These are phyloP conservation scores for Parotocinclus haroldoi DNA, from an alignment of 2,797 vertebrate genomes.

Conservation along the genomic window DNA sequence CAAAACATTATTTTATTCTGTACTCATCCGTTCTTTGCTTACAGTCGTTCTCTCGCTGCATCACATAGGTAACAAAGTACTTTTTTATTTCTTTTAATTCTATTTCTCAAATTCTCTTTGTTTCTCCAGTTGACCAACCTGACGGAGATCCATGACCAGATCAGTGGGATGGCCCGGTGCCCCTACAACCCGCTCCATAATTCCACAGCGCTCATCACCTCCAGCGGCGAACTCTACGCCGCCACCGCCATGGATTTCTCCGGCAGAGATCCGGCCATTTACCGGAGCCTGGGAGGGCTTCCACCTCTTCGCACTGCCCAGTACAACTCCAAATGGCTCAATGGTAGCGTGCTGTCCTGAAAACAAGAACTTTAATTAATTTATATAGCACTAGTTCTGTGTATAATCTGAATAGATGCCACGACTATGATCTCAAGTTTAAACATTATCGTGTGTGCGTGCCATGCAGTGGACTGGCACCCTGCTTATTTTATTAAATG, in stretches of 20 bases:
- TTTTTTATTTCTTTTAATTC: background rate
- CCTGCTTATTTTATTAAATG: too few species aligned
- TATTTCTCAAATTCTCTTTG: conserved; percentile 1
- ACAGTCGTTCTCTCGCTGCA: too few species aligned
- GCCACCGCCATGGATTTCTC: conserved; percentile 98
- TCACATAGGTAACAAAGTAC: too few species aligned
- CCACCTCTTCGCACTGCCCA: conserved; percentile 94
- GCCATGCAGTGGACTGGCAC: too few species aligned
- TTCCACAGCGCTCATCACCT: conserved; percentile 92
- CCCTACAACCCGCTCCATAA: conserved; percentile 97
- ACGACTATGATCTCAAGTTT: too few species aligned
- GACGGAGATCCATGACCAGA: conserved; percentile 92
- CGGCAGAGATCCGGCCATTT: conserved; percentile 93
- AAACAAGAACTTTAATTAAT: too few species aligned
- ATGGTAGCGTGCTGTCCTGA: conserved; percentile 68
- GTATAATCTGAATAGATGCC: too few species aligned
- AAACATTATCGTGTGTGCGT: too few species aligned
- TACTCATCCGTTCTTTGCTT: too few species aligned
- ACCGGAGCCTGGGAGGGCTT: conserved; percentile 88
- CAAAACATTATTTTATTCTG: too few species aligned
- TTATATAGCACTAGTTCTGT: too few species aligned
- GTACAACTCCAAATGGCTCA: conserved; percentile 99
- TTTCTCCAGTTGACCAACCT: conserved; percentile 82
- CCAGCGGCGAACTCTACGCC: conserved; percentile 90
- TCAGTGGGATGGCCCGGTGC: conserved; percentile 96